phyloP scores from a whole-genome alignment of 2,797 vertebrate species.

The Sebastes melanostomus region DNA sequence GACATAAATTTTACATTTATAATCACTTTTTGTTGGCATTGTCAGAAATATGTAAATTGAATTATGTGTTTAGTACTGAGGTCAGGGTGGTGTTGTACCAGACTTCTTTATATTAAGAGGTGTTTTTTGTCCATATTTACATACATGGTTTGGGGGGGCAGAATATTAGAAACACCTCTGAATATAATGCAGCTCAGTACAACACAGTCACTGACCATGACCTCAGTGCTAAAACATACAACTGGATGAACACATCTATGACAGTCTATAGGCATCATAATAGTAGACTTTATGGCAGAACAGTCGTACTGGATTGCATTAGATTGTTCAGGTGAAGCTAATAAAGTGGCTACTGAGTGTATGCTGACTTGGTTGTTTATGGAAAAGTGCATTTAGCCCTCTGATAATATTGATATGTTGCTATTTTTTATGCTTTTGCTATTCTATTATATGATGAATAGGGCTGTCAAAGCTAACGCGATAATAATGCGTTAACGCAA shows the following conservation, averaged over 20 bases:
- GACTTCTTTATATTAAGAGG: background rate
- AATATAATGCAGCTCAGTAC: background rate
- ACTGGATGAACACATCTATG: too few relatives aligned
- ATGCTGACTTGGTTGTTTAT: background rate
- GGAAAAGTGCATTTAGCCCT: background rate
- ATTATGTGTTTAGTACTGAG: background rate
- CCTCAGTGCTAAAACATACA: too few relatives aligned
- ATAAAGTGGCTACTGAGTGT: too few relatives aligned
- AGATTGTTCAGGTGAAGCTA: too few relatives aligned
- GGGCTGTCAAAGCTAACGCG: too few relatives aligned
- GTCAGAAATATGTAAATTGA: too few relatives aligned
- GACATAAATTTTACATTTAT: too few relatives aligned
- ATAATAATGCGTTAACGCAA: too few relatives aligned
- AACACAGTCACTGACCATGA: background rate
- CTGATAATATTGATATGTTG: background rate
- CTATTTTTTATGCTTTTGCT: background rate
- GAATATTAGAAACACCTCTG: background rate
- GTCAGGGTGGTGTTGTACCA: background rate
- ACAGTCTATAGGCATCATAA: too few relatives aligned
- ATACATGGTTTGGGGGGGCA: background rate
- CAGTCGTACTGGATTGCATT: too few relatives aligned
- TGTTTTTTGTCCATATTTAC: background rate
- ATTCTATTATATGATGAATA: too few relatives aligned
- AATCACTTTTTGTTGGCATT: background rate
- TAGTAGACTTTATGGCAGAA: too few relatives aligned